A percentile compares a stretch with the other conserved stretches of the same genome.
These are phyloP conservation scores for Ptilonorhynchus violaceus DNA, from an alignment of 2,113 vertebrate species.

Conservation along the genomic window DNA sequence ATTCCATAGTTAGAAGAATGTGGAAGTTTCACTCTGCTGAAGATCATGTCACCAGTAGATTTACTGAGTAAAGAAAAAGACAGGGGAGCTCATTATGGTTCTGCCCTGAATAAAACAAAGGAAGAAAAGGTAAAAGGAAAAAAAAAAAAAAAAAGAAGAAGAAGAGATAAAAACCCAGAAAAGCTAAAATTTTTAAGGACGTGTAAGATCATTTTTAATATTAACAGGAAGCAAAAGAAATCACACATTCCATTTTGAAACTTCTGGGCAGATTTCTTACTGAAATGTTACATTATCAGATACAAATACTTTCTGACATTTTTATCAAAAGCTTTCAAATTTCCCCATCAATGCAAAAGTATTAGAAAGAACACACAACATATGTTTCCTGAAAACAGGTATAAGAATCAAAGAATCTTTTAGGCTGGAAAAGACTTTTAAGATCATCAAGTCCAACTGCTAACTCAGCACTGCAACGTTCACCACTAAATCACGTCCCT, in stretches of 20 bases:
- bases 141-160: background rate
- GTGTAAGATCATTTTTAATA: background rate
- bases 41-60: background rate
- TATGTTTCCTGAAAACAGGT: rapidly evolving
- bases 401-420: background rate
- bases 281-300: background rate
- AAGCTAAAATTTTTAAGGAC: background rate
- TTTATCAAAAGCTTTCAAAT: background rate
- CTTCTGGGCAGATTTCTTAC: background rate
- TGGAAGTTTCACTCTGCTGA: background rate
- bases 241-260: background rate
- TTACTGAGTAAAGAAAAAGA: background rate
- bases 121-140: background rate
- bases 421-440: background rate
- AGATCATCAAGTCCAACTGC: background rate
- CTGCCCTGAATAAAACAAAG: background rate
- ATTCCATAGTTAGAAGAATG: background rate
- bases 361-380: background rate
- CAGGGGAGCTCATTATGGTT: background rate
- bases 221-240: background rate
- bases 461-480: background rate
- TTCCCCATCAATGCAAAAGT: background rate
- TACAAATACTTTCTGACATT: background rate
- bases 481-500: background rate
- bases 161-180: background rate